These are phyloP conservation scores for Enteromius trimaculatus DNA, from an alignment of 2,797 vertebrate species.

Conservation along the genomic window DNA sequence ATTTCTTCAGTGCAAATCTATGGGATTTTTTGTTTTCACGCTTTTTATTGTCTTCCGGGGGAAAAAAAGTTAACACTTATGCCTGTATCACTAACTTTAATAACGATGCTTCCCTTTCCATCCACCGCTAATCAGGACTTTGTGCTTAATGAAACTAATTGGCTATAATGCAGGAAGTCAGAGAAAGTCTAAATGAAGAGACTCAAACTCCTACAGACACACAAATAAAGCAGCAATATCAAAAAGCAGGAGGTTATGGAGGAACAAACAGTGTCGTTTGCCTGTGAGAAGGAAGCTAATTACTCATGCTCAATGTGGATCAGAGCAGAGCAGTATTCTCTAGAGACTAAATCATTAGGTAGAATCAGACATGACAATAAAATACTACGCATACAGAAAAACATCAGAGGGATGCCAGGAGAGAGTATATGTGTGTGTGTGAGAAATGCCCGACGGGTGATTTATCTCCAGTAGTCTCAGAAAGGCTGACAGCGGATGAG, in stretches of 20 bases:
- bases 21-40: background rate
- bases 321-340: constrained; percentile 35
- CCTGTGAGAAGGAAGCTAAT: constrained; percentile 45
- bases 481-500: constrained; percentile 48
- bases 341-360: constrained; percentile 48
- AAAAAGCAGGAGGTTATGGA: constrained; percentile 26
- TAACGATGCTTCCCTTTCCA: background rate
- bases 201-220: constrained; percentile 28
- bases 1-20: background rate
- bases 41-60: background rate
- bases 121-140: background rate
- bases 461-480: constrained; percentile 47
- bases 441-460: constrained; percentile 34
- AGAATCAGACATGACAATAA: constrained; percentile 46
- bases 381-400: constrained; percentile 9
- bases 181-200: constrained; percentile 31
- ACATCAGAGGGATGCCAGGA: constrained; percentile 35
- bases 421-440: background rate
- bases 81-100: background rate
- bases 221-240: constrained; percentile 28
- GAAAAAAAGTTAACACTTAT: background rate
- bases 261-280: constrained; percentile 25
- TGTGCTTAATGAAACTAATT: constrained; percentile 25
- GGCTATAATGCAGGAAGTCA: constrained; percentile 13
- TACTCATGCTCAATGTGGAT: constrained; percentile 35